These are phyloP conservation scores for Orientallactaga bullata DNA, from an alignment of 2,113 vertebrate genomes.

Conservation along the genomic window DNA sequence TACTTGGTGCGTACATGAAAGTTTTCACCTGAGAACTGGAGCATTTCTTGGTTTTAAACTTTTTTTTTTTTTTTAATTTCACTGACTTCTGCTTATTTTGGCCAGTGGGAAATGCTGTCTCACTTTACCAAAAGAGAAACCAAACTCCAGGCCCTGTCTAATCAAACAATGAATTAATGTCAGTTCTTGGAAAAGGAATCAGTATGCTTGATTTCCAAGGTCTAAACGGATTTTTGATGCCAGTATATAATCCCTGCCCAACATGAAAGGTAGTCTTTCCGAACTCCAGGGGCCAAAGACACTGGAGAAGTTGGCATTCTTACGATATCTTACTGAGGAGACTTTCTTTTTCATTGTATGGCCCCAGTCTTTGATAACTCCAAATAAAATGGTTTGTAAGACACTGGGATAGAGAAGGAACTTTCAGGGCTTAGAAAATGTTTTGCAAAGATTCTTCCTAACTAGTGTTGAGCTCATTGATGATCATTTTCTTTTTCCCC, in stretches of 20 bases:
- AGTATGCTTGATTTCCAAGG: slow-evolving; percentile 56
- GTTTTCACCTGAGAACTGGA: slow-evolving; percentile 63
- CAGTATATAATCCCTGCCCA: slow-evolving; percentile 45
- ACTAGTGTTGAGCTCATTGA: not conserved
- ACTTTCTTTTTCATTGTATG: not conserved
- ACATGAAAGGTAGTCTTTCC: slow-evolving; percentile 42
- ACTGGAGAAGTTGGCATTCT: slow-evolving; percentile 47
- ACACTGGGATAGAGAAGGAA: slow-evolving; percentile 18
- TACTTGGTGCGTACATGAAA: slow-evolving; percentile 59
- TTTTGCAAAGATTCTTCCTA: slow-evolving; percentile 23
- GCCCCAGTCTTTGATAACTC: not conserved
- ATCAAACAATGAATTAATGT: slow-evolving; percentile 69
- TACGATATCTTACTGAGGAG: slow-evolving; percentile 23
- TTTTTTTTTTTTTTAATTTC: slow-evolving; percentile 26
- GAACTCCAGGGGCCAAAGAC: not conserved
- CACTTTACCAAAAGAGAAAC: slow-evolving; percentile 65
- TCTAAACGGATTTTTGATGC: slow-evolving; percentile 63
- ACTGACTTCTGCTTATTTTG: slow-evolving; percentile 71
- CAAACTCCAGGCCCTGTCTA: slow-evolving; percentile 46
- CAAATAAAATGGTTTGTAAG: slow-evolving; percentile 8
- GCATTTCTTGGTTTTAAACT: slow-evolving; percentile 1
- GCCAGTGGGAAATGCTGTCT: slow-evolving; percentile 47
- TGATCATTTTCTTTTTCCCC: slow-evolving; percentile 34
- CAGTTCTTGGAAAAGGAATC: slow-evolving; percentile 59
- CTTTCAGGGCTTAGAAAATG: not conserved